Percentiles rank a stretch among this genome's conserved stretches.
phyloP scores from a whole-genome alignment of 2,888 invertebrate species.

The Amaurobius ferox region DNA sequence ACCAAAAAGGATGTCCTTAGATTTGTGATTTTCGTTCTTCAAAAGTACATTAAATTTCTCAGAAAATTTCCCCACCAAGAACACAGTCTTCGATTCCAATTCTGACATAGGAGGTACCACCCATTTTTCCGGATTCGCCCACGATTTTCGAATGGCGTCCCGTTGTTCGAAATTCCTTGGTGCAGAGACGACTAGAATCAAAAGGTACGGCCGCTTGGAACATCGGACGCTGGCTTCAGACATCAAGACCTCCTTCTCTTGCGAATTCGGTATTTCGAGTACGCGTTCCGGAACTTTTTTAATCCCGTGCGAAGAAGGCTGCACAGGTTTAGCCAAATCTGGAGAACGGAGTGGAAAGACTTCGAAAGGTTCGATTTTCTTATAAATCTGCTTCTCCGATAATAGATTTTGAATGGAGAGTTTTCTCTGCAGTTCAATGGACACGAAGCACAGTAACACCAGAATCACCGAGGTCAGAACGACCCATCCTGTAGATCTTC shows the following conservation, averaged over 20 bases:
- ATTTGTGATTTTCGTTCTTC: slow-evolving; percentile 35
- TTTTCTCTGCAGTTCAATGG: slow-evolving; percentile 40
- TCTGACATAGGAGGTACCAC: neutral
- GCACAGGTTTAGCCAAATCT: no score
- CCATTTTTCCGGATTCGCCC: slow-evolving; percentile 19
- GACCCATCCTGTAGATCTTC: slow-evolving; percentile 36
- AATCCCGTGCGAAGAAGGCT: no score
- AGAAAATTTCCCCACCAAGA: slow-evolving; percentile 35
- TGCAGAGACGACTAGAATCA: slow-evolving; percentile 49
- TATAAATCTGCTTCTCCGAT: neutral
- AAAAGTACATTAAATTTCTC: slow-evolving; percentile 33
- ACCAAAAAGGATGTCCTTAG: slow-evolving; percentile 40
- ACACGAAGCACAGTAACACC: slow-evolving; percentile 37
- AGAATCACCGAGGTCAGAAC: slow-evolving; percentile 41
- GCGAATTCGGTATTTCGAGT: no score
- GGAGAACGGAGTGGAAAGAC: neutral
- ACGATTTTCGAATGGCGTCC: slow-evolving; percentile 48
- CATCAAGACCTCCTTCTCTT: neutral
- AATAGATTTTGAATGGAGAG: slow-evolving; percentile 18
- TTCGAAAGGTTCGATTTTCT: neutral
- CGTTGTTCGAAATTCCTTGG: slow-evolving; percentile 54
- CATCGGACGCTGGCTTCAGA: slow-evolving; percentile 21
- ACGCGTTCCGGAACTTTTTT: no score
- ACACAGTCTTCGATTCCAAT: slow-evolving; percentile 21
- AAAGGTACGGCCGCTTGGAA: slow-evolving; percentile 6